Conservation (phyloP, 2,797 vertebrate genomes). For the Borostomias antarcticus region DNA sequence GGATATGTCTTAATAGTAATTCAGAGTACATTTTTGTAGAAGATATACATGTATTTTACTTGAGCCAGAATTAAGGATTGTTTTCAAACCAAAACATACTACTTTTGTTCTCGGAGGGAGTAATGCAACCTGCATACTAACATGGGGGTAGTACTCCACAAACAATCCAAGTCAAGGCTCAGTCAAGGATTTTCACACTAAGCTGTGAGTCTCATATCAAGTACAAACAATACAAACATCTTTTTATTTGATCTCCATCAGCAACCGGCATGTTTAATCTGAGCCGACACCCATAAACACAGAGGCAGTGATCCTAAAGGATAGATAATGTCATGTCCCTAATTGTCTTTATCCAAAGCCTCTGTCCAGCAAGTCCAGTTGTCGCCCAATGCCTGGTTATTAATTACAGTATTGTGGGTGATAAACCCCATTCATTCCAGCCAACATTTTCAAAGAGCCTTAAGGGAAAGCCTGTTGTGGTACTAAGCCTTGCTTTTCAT, state of each 20-base stretch:
- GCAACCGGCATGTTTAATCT: neutral
- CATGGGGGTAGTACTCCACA: too few relatives aligned
- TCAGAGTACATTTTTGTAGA: too few relatives aligned
- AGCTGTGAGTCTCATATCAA: neutral
- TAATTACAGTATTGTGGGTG: slow-evolving; percentile 61
- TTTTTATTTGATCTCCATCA: neutral
- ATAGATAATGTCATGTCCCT: slow-evolving; percentile 18
- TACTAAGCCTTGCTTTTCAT: slow-evolving; percentile 72
- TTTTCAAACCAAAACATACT: too few relatives aligned
- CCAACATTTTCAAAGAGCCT: slow-evolving; percentile 62
- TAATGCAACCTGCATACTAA: too few relatives aligned
- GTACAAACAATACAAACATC: neutral
- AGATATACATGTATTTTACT: too few relatives aligned
- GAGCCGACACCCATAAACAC: neutral
- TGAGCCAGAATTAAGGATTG: too few relatives aligned
- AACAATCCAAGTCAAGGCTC: neutral
- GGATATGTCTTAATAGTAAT: too few relatives aligned
- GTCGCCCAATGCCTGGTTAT: slow-evolving; percentile 53
- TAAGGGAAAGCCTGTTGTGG: slow-evolving; percentile 63
- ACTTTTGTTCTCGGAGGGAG: too few relatives aligned
- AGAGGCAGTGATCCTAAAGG: neutral
- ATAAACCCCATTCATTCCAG: slow-evolving; percentile 48
- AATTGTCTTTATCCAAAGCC: slow-evolving; percentile 47
- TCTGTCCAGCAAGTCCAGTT: slow-evolving; percentile 39
- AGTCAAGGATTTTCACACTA: neutral